phyloP scores from a whole-genome alignment of 2,888 invertebrate genomes.

The Toxonevra muliebris region DNA sequence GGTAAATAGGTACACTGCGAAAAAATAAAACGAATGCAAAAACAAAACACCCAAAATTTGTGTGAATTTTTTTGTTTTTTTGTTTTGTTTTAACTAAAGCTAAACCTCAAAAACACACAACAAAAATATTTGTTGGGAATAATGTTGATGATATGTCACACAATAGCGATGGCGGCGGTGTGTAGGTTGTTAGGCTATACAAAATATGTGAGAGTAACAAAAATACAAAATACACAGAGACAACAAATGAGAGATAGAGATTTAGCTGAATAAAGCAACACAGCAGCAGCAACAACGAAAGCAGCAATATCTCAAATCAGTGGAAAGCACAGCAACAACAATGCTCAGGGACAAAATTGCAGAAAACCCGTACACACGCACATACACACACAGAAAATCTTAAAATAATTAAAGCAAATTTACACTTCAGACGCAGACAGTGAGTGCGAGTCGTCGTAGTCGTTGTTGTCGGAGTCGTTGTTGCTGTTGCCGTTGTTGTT shows the following conservation, averaged over 20 bases:
- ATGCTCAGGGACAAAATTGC: constrained; percentile 3
- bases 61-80: no score
- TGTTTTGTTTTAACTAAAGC: not conserved
- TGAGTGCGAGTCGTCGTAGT: no score
- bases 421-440: constrained; percentile 57
- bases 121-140: constrained; percentile 20
- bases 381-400: constrained; percentile 27
- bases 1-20: not conserved
- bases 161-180: constrained; percentile 17
- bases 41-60: not conserved
- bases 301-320: not conserved
- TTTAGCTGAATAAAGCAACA: not conserved
- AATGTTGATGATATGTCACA: not conserved
- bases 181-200: constrained; percentile 11
- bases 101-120: constrained; percentile 13
- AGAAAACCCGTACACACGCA: not conserved
- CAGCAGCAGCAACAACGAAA: constrained; percentile 21
- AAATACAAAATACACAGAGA: constrained; percentile 9
- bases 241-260: not conserved
- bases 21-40: constrained; percentile 15
- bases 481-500: constrained; percentile 15
- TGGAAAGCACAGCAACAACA: not conserved
- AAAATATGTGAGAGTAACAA: constrained; percentile 2
- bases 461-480: not conserved
- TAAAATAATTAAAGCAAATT: constrained; percentile 62